A percentile compares a stretch with the other conserved stretches of the same genome.
Conservation (phyloP, 64 coral and sea anemone species). For the Dendrophyllia cribrosa region DNA sequence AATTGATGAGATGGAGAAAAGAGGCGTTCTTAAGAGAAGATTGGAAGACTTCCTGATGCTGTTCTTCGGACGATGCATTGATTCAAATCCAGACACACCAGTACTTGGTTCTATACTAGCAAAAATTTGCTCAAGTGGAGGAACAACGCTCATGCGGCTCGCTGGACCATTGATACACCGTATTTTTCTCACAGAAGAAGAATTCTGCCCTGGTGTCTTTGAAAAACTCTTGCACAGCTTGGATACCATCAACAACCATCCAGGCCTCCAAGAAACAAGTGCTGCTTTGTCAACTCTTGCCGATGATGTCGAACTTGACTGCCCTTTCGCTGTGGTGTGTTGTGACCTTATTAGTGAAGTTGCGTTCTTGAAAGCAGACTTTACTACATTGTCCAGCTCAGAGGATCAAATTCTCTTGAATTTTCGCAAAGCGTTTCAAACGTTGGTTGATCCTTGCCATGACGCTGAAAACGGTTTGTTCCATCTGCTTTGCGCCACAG, state of each 20-base stretch:
- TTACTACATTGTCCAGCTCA: conserved; percentile 41
- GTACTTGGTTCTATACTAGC: conserved; percentile 63
- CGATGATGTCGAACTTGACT: conserved; percentile 35
- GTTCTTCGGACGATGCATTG: conserved; percentile 84
- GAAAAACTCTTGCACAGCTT: conserved; percentile 42
- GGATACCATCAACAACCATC: conserved; percentile 48
- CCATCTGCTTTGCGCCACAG: conserved; percentile 64
- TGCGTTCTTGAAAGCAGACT: conserved; percentile 64
- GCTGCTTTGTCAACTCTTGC: conserved; percentile 31
- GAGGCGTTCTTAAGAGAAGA: conserved; percentile 31
- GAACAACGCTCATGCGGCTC: conserved; percentile 26
- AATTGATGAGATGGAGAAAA: conserved; percentile 38
- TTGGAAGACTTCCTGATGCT: conserved; percentile 66
- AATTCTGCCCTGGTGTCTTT: conserved; percentile 56
- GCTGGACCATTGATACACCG: conserved; percentile 76
- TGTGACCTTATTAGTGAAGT: conserved; percentile 90
- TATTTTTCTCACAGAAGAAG: conserved; percentile 68
- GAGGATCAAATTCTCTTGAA: conserved; percentile 50
- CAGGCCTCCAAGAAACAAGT: conserved; percentile 65
- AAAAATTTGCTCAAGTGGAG: conserved; percentile 69
- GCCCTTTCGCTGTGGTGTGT: conserved; percentile 78
- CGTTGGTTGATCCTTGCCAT: not conserved
- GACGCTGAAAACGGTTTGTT: conserved; percentile 15
- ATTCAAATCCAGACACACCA: conserved; percentile 81
- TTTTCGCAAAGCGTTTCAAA: conserved; percentile 59